A percentile compares a stretch with the other conserved stretches of the same genome.
Conservation (phyloP, 1,140 invertebrate genomes). For the Zaprionus lachaisei region DNA sequence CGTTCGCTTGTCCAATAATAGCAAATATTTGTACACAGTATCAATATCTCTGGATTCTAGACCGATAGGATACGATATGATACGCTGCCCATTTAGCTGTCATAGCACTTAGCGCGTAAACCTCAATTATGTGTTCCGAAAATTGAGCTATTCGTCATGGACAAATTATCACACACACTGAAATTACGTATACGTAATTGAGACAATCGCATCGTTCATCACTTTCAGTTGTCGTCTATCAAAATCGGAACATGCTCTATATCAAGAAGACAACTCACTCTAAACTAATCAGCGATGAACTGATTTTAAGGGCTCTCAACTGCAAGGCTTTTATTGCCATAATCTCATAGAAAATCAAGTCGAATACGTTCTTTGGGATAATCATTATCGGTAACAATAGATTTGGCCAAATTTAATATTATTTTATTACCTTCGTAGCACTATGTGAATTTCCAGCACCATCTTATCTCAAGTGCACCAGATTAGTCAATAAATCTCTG, state of each 20-base stretch:
- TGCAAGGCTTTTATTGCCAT: not conserved
- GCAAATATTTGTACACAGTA: constrained; percentile 4
- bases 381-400: not conserved
- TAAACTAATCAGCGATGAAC: not conserved
- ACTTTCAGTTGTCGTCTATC: not conserved
- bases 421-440: not conserved
- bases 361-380: not conserved
- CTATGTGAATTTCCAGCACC: not conserved
- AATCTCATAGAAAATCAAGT: not conserved
- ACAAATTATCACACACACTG: constrained; percentile 28
- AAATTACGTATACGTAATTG: constrained; percentile 26
- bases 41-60: constrained; percentile 10
- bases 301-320: too few species aligned
- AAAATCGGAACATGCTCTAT: not conserved
- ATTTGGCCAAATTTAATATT: not conserved
- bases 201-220: constrained; percentile 1
- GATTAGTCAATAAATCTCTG: not conserved
- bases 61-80: not conserved
- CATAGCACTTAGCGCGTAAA: constrained; percentile 31
- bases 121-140: constrained; percentile 27
- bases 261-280: not conserved
- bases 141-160: constrained; percentile 37
- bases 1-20: constrained; percentile 2
- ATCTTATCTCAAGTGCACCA: not conserved
- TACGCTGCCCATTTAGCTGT: constrained; percentile 15